Evolutionary conservation across 2,797 vertebrate species (phyloP), one percentile per base, ranked within the genome.

Genomic region (Synaphobranchus kaupii): DNA sequence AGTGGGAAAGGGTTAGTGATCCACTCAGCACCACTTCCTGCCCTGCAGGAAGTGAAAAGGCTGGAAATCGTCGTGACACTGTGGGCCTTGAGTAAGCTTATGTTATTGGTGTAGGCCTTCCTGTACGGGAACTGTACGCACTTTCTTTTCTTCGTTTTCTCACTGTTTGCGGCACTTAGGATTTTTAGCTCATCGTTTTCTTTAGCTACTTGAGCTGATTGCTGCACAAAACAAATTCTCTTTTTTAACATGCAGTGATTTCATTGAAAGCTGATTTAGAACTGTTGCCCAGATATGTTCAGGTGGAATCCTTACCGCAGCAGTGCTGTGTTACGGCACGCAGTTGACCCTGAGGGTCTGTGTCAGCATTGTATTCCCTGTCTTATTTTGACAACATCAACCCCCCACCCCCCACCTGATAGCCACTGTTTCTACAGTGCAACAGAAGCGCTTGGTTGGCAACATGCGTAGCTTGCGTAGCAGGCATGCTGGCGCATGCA

Each of bases 1-100:
- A 39, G 90, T 88, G n/a, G 90, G 87, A 84, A 86, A 83, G 91
- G 89, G 50, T 80, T 12, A 8, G 25, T 9, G 8, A 83, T 15
- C 76, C n/a, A 25, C 39, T 39, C 39, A 39, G 39, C 39, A 39
- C 39, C 39, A 39, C 3, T 1, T 39, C 39, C 39, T 39, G 39
- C 3, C 39, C 15, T 56, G 4, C 22, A n/a, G 22, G 7, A 66
- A 66, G 5, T 1, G 25, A 22, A 25, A 3, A 13, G 1, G 22
- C 60, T 25, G 39, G 6, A 44, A 44, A 10, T 39, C 48, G 76
- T 80, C 25, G 17, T 10, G 76, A 48, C 76, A 80, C 20, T 48
- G 76, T 47, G 39, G 20, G 48, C 20, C 12, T 63, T 34, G 20
- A 56, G 52, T 86, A 68, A 78, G 84, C 50, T 60, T 84, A 17